A percentile compares a stretch with the other conserved stretches of the same genome.
These are phyloP conservation scores for Aquatica leii DNA, from an alignment of 2,888 invertebrate species.

Conservation along the genomic window DNA sequence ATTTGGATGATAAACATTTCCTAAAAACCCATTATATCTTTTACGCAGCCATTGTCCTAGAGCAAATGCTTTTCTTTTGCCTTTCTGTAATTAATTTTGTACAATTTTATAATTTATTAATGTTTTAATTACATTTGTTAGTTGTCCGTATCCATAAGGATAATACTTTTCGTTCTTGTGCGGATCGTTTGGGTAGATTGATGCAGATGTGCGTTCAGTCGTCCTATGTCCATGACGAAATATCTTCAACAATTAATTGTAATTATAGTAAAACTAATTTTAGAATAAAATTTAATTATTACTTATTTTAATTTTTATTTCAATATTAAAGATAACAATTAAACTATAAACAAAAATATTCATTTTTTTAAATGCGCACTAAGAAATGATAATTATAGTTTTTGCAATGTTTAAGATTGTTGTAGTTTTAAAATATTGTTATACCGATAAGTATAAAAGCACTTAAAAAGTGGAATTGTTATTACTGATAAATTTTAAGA, in stretches of 20 bases:
- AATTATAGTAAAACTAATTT: too few relatives aligned
- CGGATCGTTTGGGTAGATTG: constrained; percentile 59
- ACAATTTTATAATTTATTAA: neutral
- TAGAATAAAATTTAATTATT: too few relatives aligned
- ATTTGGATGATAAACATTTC: constrained; percentile 64
- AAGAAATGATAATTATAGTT: too few relatives aligned
- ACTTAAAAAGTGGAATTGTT: too few relatives aligned
- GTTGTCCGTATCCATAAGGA: constrained; percentile 65
- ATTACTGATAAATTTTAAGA: too few relatives aligned
- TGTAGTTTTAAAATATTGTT: too few relatives aligned
- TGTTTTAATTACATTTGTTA: constrained; percentile 61
- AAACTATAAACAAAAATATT: too few relatives aligned
- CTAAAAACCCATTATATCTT: constrained; percentile 69
- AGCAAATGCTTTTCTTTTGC: constrained; percentile 59
- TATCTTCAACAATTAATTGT: constrained; percentile 60
- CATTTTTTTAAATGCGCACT: too few relatives aligned
- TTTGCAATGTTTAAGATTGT: too few relatives aligned
- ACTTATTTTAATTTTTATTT: too few relatives aligned
- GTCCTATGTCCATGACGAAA: constrained; percentile 60
- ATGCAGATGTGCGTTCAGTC: constrained; percentile 43
- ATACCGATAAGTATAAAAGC: too few relatives aligned
- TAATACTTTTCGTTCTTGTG: constrained; percentile 60
- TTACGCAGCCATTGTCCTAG: constrained; percentile 69
- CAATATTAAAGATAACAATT: too few relatives aligned
- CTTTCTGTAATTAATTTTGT: constrained; percentile 40